Evolutionary conservation across 23 tunicate genomes (phyloP), one percentile per base, ranked within the genome.

Genomic region (Trididemnum nubilum): DNA sequence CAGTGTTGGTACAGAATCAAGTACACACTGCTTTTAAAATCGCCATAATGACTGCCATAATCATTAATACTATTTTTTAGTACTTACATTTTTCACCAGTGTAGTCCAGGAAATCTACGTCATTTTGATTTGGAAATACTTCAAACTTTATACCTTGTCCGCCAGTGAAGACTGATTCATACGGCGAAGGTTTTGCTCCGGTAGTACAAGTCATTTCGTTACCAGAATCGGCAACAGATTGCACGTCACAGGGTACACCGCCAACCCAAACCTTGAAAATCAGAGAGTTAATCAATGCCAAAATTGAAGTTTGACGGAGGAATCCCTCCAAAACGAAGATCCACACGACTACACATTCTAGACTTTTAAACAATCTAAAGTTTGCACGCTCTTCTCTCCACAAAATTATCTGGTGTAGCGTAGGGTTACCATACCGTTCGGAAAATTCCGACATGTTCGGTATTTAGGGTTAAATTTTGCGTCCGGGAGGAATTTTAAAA

Each of bases 161-260:
- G 15, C 98, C 98, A 51, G 85, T 88, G 78, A 88, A 87, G n/a
- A 40, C 2, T 37, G 73, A 39, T 30, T 83, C 36, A 2, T 35
- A 2, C 1, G 80, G 27, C 9, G 12, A 7, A 9, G 89, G 89
- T 36, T 79, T 32, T 35, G 86, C 28, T 34, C 84, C 36, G 35
- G 93, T 88, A 12, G 40, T 76, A 52, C 98, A 93, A n/a, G 21
- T 73, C 21, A 93, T 83, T 40, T 93, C 89, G 29, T 35, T 87
- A n/a, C n/a, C n/a, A 9, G 54, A 7, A 32, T 84, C 84, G 4
- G 84, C 79, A 18, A 81, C 83, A 34, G 34, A 40, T 39, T 64
- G 34, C n/a, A 93, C 80, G 5, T 36, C 58, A 58, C 98, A 93
- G 0, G 78, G 40, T 5, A 27, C 31, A 5, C 93, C 86, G 31